Conservation (phyloP, 1,140 invertebrate species). For the Archegozetes longisetosus region DNA sequence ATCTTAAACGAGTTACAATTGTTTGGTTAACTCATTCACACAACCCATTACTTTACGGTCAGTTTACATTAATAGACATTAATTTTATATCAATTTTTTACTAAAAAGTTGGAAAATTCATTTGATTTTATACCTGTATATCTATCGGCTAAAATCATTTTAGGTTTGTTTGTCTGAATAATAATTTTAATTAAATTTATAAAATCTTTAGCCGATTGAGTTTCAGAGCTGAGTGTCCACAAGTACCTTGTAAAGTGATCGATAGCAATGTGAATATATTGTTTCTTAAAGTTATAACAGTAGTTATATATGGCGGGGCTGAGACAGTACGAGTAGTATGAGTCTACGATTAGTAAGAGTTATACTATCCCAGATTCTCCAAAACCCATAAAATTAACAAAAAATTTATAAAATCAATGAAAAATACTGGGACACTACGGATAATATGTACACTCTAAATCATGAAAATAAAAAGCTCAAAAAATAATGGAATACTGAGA, state of each 20-base stretch:
- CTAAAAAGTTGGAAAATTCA: background rate
- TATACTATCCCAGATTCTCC: no score
- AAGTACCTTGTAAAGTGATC: conserved; percentile 1
- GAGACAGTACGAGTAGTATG: no score
- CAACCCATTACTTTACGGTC: conserved; percentile 7
- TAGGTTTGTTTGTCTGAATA: background rate
- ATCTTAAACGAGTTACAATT: background rate
- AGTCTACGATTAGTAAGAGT: no score
- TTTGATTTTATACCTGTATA: background rate
- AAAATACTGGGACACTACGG: no score
- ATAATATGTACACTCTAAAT: no score
- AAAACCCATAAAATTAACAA: no score
- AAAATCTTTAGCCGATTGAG: background rate
- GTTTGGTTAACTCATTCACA: conserved; percentile 11
- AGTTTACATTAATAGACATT: background rate
- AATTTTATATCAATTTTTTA: background rate
- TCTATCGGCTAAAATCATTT: conserved; percentile 5
- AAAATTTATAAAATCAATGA: no score
- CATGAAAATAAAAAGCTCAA: no score
- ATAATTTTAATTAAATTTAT: conserved; percentile 6
- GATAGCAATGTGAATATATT: no score
- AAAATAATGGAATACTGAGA: no score
- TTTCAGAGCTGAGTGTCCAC: conserved; percentile 1
- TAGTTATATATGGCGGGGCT: no score
- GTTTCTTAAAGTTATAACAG: no score